Percentiles rank a stretch among this genome's conserved stretches.
phyloP scores from a whole-genome alignment of 1,140 invertebrate genomes.

The Ditylenchus dipsaci region DNA sequence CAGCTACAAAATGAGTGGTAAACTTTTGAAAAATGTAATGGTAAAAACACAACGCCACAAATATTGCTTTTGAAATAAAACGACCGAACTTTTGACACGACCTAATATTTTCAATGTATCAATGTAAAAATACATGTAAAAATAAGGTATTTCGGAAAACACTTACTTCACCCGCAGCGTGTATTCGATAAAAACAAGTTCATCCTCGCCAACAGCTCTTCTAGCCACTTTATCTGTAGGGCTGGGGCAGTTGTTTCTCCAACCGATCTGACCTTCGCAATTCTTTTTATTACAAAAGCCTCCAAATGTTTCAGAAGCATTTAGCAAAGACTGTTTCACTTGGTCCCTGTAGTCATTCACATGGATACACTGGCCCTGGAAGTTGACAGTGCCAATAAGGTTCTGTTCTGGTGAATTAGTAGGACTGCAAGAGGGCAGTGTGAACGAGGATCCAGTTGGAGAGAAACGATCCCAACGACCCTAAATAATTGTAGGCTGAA shows the following conservation, averaged over 20 bases:
- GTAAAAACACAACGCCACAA: too few species aligned
- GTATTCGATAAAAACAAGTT: background rate
- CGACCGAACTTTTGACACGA: too few species aligned
- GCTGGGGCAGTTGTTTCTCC: background rate
- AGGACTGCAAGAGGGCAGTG: constrained; percentile 20
- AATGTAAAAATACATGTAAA: too few species aligned
- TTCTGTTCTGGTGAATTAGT: constrained; percentile 13
- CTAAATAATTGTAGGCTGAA: constrained; percentile 2
- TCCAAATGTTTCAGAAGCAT: constrained; percentile 10
- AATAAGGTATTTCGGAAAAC: too few species aligned
- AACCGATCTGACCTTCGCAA: constrained; percentile 12
- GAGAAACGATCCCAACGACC: constrained; percentile 17
- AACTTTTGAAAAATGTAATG: too few species aligned
- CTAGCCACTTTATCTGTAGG: background rate
- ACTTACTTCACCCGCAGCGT: background rate
- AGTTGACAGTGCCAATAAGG: constrained; percentile 6
- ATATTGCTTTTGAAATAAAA: too few species aligned
- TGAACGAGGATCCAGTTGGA: constrained; percentile 3
- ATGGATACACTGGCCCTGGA: background rate
- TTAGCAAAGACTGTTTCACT: constrained; percentile 1
- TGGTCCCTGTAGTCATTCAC: background rate
- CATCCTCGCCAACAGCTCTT: background rate
- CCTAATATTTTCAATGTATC: too few species aligned
- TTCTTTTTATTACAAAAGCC: constrained; percentile 5
- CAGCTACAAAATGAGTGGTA: too few species aligned